A percentile compares a stretch with the other conserved stretches of the same genome.
Conservation (phyloP, 2,797 vertebrate genomes). For the Aselliscus stoliczkanus region DNA sequence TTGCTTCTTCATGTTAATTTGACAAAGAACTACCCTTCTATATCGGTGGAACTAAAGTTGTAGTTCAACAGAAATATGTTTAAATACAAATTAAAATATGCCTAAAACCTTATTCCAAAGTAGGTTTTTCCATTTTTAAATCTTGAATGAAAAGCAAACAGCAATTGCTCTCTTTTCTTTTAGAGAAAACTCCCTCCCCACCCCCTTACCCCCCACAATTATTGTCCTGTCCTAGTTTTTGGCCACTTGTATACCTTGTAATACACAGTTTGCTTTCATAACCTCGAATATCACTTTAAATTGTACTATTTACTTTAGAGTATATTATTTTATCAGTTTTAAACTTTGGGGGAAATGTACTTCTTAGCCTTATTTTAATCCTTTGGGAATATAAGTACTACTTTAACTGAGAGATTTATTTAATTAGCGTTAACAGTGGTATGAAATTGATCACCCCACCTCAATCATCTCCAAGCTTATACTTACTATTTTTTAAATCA, state of each 20-base stretch:
- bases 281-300: not conserved
- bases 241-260: not conserved
- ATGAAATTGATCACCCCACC: conserved; percentile 24
- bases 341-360: not conserved
- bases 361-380: not conserved
- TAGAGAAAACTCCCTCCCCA: not conserved
- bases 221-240: not conserved
- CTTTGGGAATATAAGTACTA: not conserved
- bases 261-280: not conserved
- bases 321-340: not conserved
- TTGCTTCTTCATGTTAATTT: not conserved
- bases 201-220: not conserved
- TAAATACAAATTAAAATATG: not conserved
- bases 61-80: not conserved
- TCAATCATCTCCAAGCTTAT: not conserved
- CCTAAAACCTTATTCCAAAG: not conserved
- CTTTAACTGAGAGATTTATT: not conserved
- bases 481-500: conserved; percentile 25
- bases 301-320: not conserved
- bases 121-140: not conserved
- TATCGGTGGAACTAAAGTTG: not conserved
- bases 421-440: not conserved
- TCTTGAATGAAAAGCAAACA: not conserved
- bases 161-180: not conserved
- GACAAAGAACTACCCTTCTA: not conserved